phyloP scores from a whole-genome alignment of 2,888 invertebrate genomes.

The Argyresthia albistria region DNA sequence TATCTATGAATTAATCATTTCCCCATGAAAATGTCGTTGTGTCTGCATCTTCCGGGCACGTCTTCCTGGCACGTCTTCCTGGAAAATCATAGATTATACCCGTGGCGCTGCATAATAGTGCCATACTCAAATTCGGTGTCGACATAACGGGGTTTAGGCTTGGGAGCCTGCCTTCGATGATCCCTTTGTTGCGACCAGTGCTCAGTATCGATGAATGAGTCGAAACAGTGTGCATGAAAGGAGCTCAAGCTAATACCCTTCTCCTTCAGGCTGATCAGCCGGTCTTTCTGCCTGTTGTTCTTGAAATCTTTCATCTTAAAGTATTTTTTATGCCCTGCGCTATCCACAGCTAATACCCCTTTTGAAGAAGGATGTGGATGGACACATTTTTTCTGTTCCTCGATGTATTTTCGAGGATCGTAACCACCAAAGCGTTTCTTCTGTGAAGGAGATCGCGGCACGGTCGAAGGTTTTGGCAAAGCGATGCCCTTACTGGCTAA shows the following conservation, averaged over 20 bases:
- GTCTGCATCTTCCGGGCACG: too few species aligned
- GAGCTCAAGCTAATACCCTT: conserved; percentile 52
- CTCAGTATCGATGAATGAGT: conserved; percentile 46
- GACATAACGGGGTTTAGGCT: too few species aligned
- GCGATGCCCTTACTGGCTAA: too few species aligned
- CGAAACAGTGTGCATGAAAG: conserved; percentile 54
- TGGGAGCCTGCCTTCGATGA: not conserved
- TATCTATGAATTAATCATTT: too few species aligned
- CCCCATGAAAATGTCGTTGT: too few species aligned
- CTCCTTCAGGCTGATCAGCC: conserved; percentile 25
- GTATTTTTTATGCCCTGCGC: conserved; percentile 40
- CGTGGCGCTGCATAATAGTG: too few species aligned
- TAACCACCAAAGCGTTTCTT: not conserved
- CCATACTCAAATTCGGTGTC: too few species aligned
- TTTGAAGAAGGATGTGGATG: conserved; percentile 43
- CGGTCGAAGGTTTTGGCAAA: not conserved
- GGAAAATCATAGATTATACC: too few species aligned
- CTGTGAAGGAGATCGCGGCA: not conserved
- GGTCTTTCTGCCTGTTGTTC: conserved; percentile 35
- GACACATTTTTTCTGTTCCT: conserved; percentile 31
- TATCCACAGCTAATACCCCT: conserved; percentile 42
- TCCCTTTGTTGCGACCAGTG: conserved; percentile 31
- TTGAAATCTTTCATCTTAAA: conserved; percentile 30
- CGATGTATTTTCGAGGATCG: conserved; percentile 12
- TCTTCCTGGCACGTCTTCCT: too few species aligned